phyloP scores from a whole-genome alignment of 2,888 invertebrate species.

The Eupeodes latifasciatus region DNA sequence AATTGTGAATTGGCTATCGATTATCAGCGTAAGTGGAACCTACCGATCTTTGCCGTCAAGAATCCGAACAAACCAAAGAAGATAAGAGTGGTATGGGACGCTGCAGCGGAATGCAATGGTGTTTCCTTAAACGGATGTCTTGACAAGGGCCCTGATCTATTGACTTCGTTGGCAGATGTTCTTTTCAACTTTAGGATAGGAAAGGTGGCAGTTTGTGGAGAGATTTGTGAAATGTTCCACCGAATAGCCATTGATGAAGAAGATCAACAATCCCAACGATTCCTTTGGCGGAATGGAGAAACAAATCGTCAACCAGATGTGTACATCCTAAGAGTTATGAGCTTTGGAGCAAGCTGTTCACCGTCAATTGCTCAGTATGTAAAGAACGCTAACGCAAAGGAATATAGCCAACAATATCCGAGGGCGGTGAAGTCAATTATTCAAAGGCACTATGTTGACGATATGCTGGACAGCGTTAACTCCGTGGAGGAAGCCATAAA shows the following conservation, averaged over 20 bases:
- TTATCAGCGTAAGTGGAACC: constrained; percentile 47
- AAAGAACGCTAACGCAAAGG: constrained; percentile 71
- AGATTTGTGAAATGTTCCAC: no score
- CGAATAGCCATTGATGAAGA: no score
- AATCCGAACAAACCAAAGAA: constrained; percentile 68
- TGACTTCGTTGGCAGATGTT: constrained; percentile 79
- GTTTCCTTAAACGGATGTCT: constrained; percentile 78
- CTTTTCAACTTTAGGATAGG: constrained; percentile 81
- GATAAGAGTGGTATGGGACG: constrained; percentile 79
- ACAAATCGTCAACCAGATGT: constrained; percentile 57
- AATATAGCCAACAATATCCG: constrained; percentile 66
- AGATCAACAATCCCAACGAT: no score
- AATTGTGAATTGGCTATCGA: no score
- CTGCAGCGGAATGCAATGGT: constrained; percentile 78
- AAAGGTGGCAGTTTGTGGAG: constrained; percentile 78
- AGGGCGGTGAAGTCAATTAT: constrained; percentile 64
- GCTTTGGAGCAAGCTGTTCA: constrained; percentile 77
- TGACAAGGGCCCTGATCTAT: constrained; percentile 79
- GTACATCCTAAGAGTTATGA: constrained; percentile 76
- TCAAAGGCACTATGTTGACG: constrained; percentile 64
- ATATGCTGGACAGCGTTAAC: constrained; percentile 31
- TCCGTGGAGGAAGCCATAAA: constrained; percentile 73
- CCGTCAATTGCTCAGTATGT: constrained; percentile 75
- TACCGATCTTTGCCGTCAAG: constrained; percentile 75
- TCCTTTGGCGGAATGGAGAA: constrained; percentile 71